Percentiles rank a stretch among this genome's conserved stretches.
phyloP scores from a whole-genome alignment of 2,797 vertebrate species.

The Chiroxiphia lanceolata region DNA sequence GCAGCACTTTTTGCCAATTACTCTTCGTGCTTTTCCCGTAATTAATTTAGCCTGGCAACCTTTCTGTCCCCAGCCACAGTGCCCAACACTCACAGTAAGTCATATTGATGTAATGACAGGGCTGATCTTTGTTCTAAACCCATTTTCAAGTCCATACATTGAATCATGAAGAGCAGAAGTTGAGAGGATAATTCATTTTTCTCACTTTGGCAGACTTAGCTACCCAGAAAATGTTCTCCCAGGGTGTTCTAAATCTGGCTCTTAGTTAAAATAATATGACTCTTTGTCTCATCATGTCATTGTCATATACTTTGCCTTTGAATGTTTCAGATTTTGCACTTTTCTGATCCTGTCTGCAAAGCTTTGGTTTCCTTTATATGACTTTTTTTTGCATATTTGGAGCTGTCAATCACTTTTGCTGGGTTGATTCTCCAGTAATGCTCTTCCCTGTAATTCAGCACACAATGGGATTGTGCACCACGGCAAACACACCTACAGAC shows the following conservation, averaged over 20 bases:
- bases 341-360: neutral
- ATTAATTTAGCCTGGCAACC: neutral
- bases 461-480: neutral
- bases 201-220: neutral
- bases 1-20: neutral
- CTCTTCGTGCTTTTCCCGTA: neutral
- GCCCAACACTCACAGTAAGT: neutral
- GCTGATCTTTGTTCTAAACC: neutral
- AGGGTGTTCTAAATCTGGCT: slow-evolving; percentile 24
- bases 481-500: neutral
- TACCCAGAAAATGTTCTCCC: slow-evolving; percentile 22
- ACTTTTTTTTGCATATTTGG: neutral
- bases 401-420: neutral
- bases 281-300: slow-evolving; percentile 27
- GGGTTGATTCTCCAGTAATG: neutral
- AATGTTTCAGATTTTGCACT: slow-evolving; percentile 20
- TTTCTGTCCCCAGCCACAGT: neutral
- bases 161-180: neutral
- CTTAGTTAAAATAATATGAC: slow-evolving; percentile 25
- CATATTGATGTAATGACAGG: neutral
- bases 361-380: neutral
- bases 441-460: neutral
- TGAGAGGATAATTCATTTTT: slow-evolving; percentile 13
- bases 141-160: neutral
- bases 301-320: neutral